Percentiles rank a stretch among this genome's conserved stretches.
Conservation (phyloP, 2,888 invertebrate genomes). For the Crossocerus cetratus region DNA sequence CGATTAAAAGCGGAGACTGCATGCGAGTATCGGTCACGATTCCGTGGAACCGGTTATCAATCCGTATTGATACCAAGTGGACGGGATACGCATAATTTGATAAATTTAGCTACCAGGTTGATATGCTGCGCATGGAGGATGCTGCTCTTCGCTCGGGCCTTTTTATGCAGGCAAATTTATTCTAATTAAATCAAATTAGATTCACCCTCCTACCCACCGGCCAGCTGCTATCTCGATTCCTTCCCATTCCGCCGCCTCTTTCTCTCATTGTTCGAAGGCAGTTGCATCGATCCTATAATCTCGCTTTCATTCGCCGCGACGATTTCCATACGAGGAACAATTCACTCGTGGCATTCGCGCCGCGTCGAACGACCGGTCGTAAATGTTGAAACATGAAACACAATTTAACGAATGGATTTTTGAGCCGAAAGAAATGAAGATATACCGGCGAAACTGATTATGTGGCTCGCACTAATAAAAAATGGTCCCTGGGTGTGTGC, state of each 20-base stretch:
- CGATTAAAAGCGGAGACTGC: background rate
- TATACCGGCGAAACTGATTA: too few relatives aligned
- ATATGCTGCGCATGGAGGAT: constrained; percentile 69
- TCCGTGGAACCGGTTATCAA: background rate
- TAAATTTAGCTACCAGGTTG: constrained; percentile 73
- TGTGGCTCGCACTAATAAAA: background rate
- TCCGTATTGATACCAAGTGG: constrained; percentile 19
- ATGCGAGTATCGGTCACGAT: background rate
- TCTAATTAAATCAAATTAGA: constrained; percentile 75
- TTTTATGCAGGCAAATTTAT: constrained; percentile 72
- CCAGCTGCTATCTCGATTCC: constrained; percentile 11
- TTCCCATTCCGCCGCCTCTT: constrained; percentile 11
- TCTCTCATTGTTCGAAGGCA: constrained; percentile 1
- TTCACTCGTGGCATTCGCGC: too few relatives aligned
- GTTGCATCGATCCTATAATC: background rate
- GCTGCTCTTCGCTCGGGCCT: constrained; percentile 26
- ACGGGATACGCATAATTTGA: constrained; percentile 71
- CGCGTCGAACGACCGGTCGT: too few relatives aligned
- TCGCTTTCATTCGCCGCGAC: background rate
- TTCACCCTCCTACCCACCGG: constrained; percentile 59
- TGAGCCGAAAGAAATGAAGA: too few relatives aligned
- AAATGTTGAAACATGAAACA: too few relatives aligned
- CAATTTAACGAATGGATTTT: too few relatives aligned
- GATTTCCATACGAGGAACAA: background rate
- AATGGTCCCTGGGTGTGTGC: constrained; percentile 5